phyloP scores from a whole-genome alignment of 2,888 invertebrate genomes.

The Phytoseiulus persimilis region DNA sequence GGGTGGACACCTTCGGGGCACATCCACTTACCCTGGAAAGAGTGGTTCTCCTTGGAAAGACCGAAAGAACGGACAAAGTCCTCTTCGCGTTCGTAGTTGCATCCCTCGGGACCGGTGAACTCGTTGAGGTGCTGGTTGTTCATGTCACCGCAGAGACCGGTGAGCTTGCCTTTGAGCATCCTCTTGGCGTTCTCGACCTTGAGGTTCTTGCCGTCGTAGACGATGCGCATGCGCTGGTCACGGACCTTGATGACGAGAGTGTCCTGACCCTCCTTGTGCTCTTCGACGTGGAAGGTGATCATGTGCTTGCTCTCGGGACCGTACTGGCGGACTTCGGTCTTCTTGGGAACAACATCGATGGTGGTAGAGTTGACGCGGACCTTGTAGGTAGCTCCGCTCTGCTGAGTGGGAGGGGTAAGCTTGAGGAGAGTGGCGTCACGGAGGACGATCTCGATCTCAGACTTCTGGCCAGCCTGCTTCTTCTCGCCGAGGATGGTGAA shows the following conservation, averaged over 20 bases:
- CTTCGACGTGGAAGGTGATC: constrained; percentile 35
- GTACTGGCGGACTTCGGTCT: constrained; percentile 32
- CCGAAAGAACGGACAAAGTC: constrained; percentile 27
- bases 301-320: constrained; percentile 1
- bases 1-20: constrained; percentile 27
- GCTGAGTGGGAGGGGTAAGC: constrained; percentile 9
- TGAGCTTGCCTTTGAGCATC: constrained; percentile 14
- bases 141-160: constrained; percentile 31
- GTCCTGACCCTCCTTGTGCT: constrained; percentile 19
- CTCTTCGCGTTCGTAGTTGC: constrained; percentile 27
- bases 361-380: constrained; percentile 27
- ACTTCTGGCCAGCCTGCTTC: background rate
- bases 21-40: background rate
- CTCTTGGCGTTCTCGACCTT: constrained; percentile 12
- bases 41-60: background rate
- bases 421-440: constrained; percentile 24
- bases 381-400: background rate
- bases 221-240: constrained; percentile 31
- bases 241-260: constrained; percentile 26
- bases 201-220: constrained; percentile 38
- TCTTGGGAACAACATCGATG: background rate
- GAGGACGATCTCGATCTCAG: constrained; percentile 23
- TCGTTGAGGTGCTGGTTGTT: constrained; percentile 20
- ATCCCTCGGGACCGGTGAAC: constrained; percentile 16
- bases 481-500: constrained; percentile 22